Evolutionary conservation across 2,113 vertebrate genomes (phyloP).

Genomic region (Lophura nycthemera): DNA sequence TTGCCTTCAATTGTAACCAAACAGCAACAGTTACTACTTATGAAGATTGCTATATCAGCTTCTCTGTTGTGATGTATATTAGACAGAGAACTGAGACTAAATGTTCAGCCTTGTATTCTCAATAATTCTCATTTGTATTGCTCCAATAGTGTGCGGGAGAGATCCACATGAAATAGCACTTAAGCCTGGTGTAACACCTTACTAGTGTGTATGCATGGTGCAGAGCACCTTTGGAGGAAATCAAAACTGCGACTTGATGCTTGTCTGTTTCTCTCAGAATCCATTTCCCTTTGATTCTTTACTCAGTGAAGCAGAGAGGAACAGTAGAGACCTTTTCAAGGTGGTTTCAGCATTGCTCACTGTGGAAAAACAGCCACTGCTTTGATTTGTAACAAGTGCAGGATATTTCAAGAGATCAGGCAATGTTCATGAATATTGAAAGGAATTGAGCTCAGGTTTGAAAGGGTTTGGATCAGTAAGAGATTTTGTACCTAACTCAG

Average conservation of each 20-base stretch:
- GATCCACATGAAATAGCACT: neutral
- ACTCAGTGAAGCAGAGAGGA: neutral
- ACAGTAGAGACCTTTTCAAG: neutral
- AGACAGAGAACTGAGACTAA: neutral
- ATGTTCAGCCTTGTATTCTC: neutral
- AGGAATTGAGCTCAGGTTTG: neutral
- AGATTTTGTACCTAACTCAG: neutral
- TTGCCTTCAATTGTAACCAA: neutral
- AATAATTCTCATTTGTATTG: neutral
- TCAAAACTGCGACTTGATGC: neutral
- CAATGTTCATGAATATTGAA: neutral
- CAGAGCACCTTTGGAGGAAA: neutral
- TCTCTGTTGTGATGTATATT: neutral
- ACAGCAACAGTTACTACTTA: neutral
- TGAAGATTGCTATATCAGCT: neutral
- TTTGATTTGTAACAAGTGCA: neutral
- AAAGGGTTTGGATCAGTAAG: neutral
- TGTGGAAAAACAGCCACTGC: neutral
- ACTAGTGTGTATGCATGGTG: fast-evolving
- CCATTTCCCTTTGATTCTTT: neutral
- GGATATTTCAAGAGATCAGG: neutral
- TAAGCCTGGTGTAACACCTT: neutral
- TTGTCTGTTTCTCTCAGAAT: neutral
- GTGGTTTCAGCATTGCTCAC: neutral
- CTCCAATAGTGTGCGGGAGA: neutral